Percentiles rank a stretch among this genome's conserved stretches.
phyloP scores from a whole-genome alignment of 1,140 invertebrate genomes.

The Drosophila leontia region DNA sequence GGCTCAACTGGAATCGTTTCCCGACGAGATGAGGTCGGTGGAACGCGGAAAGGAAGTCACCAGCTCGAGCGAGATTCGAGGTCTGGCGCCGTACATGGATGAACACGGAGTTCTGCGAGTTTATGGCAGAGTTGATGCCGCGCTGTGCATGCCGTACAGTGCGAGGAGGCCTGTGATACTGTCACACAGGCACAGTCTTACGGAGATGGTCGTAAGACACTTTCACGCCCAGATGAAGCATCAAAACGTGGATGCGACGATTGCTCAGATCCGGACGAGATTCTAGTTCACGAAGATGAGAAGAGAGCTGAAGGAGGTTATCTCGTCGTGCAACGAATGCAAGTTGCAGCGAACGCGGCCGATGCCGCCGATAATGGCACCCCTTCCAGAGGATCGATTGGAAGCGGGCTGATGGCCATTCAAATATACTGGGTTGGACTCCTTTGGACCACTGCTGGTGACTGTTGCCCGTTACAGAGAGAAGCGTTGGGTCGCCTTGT shows the following conservation, averaged over 20 bases:
- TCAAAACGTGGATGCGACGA: slow-evolving; percentile 3
- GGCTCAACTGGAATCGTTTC: background rate
- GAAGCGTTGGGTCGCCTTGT: background rate
- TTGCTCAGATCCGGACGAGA: background rate
- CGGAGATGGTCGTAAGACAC: background rate
- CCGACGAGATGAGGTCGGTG: too few relatives aligned
- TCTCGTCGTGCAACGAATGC: background rate
- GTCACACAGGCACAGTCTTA: slow-evolving; percentile 8
- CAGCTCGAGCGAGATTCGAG: too few relatives aligned
- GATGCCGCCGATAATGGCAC: background rate
- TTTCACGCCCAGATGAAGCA: slow-evolving; percentile 8
- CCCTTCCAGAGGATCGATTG: background rate
- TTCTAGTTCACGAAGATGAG: slow-evolving; percentile 17
- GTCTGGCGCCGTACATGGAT: background rate
- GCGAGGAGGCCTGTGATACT: background rate
- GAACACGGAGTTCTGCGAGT: background rate
- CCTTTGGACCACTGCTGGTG: slow-evolving; percentile 1
- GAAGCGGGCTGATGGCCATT: slow-evolving; percentile 6
- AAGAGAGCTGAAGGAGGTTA: background rate
- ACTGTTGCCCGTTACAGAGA: background rate
- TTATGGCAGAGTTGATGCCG: slow-evolving; percentile 4
- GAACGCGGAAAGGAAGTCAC: background rate
- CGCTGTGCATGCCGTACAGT: slow-evolving; percentile 1
- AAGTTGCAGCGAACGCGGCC: background rate
- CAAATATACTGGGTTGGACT: slow-evolving; percentile 4